Conservation (phyloP, 1,140 invertebrate species). For the Zaprionus camerounensis region DNA sequence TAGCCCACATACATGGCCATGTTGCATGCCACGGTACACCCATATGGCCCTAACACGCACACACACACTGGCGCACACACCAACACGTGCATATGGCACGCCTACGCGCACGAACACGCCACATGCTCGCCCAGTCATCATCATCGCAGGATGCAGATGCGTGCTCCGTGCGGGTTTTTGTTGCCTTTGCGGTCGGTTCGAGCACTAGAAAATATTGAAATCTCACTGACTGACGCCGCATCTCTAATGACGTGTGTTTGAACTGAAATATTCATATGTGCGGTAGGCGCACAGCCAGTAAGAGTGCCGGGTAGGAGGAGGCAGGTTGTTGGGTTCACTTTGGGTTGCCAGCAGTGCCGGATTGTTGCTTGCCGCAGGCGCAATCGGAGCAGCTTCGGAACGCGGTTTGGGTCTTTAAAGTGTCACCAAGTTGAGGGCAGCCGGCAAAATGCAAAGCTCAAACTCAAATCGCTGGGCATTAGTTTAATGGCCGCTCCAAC, state of each 20-base stretch:
- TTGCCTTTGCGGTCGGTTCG: conserved; percentile 49
- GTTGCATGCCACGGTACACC: conserved; percentile 38
- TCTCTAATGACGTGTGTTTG: conserved; percentile 81
- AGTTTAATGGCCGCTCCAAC: conserved; percentile 74
- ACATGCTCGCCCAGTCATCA: conserved; percentile 17
- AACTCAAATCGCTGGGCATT: conserved; percentile 78
- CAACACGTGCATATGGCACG: conserved; percentile 23
- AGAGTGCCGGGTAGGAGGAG: not conserved
- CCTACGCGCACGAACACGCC: conserved; percentile 36
- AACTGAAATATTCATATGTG: conserved; percentile 81
- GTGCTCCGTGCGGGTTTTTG: conserved; percentile 20
- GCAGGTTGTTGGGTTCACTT: conserved; percentile 25
- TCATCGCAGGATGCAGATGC: conserved; percentile 40
- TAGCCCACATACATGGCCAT: conserved; percentile 35
- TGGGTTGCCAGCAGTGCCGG: not conserved
- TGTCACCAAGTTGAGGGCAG: conserved; percentile 72
- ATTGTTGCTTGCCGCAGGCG: conserved; percentile 6
- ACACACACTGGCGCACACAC: not conserved
- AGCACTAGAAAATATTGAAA: conserved; percentile 78
- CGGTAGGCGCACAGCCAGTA: conserved; percentile 23
- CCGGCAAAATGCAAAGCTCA: conserved; percentile 63
- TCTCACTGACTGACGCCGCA: conserved; percentile 71
- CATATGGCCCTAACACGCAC: not conserved
- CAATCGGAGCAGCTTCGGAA: not conserved
- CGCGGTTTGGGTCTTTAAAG: conserved; percentile 64